Evolutionary conservation across 2,113 vertebrate species (phyloP).

Genomic region (Prunella himalayana): DNA sequence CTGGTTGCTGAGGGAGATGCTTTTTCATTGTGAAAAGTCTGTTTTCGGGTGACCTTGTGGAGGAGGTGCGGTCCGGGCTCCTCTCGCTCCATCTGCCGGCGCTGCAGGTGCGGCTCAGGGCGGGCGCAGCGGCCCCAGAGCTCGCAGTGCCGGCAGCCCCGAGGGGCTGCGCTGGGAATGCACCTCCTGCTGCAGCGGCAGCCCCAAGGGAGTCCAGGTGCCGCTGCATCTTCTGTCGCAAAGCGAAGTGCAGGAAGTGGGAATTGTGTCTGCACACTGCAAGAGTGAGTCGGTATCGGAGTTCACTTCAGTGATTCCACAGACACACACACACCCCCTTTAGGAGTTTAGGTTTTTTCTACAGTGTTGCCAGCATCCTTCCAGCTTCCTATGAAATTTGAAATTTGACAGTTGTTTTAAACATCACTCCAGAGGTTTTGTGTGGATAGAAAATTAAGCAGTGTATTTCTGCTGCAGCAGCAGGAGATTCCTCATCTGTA

Average conservation of each 20-base stretch:
- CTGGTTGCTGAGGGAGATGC: background rate
- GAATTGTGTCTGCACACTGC: background rate
- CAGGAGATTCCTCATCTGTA: background rate
- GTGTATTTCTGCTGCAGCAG: background rate
- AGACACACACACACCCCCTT: background rate
- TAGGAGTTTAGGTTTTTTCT: background rate
- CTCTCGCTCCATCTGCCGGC: conserved; percentile 46
- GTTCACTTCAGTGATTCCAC: background rate
- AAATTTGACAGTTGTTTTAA: background rate
- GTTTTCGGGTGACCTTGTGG: background rate
- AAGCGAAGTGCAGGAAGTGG: background rate
- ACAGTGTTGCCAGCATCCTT: background rate
- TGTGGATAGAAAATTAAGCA: background rate
- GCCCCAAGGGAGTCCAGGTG: background rate
- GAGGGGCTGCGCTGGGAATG: rapidly evolving
- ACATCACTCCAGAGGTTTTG: background rate
- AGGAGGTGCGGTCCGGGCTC: background rate
- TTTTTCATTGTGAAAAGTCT: background rate
- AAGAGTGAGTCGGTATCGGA: background rate
- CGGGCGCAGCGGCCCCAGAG: background rate
- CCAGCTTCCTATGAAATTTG: background rate
- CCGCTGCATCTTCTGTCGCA: background rate
- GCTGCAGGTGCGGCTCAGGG: background rate
- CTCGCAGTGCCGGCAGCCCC: background rate
- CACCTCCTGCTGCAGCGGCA: background rate